Conservation (phyloP, 2,113 vertebrate genomes). For the Nymphicus hollandicus region DNA sequence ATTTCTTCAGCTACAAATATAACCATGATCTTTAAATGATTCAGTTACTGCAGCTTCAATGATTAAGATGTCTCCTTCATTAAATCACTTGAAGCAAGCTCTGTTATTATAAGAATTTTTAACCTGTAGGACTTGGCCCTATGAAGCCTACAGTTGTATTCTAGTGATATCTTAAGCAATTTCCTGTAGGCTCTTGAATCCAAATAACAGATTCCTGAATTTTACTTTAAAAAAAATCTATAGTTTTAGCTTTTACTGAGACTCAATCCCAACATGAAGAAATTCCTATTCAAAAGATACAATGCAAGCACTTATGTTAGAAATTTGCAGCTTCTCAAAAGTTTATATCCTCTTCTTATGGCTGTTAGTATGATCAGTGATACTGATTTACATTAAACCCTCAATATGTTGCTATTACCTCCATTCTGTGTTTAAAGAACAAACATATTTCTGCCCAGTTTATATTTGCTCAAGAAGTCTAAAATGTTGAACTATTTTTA, state of each 20-base stretch:
- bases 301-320: rapidly evolving
- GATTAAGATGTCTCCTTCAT: background rate
- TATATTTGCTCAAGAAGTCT: background rate
- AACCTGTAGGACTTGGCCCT: background rate
- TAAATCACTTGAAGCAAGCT: background rate
- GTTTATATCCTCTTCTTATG: background rate
- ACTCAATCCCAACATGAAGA: background rate
- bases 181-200: background rate
- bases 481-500: rapidly evolving
- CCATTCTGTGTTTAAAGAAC: background rate
- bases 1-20: background rate
- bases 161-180: background rate
- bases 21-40: background rate
- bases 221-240: background rate
- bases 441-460: background rate
- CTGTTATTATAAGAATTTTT: background rate
- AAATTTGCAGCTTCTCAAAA: background rate
- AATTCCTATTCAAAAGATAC: background rate
- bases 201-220: background rate
- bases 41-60: background rate
- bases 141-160: background rate
- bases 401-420: background rate
- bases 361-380: background rate
- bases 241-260: background rate
- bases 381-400: background rate